A percentile compares a stretch with the other conserved stretches of the same genome.
Conservation (phyloP, 2,888 invertebrate species). For the Lysandra coridon region DNA sequence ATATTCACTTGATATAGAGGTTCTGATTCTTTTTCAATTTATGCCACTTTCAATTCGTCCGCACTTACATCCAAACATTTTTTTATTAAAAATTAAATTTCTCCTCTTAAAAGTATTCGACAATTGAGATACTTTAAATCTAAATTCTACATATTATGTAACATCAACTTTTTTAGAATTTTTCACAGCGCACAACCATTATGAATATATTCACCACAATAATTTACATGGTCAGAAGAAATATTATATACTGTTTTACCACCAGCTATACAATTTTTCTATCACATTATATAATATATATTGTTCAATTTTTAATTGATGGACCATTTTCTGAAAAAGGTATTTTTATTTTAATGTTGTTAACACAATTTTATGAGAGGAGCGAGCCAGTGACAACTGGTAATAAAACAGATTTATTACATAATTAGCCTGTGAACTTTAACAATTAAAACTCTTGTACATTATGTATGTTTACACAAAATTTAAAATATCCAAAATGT, state of each 20-base stretch:
- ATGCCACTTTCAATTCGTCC: not conserved
- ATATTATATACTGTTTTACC: not conserved
- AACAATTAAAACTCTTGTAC: not conserved
- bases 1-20: not conserved
- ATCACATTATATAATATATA: not conserved
- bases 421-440: not conserved
- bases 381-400: not conserved
- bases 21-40: not conserved
- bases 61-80: not conserved
- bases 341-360: too few relatives aligned
- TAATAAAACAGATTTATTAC: not conserved
- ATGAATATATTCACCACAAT: not conserved
- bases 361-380: too few relatives aligned
- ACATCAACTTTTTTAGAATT: conserved; percentile 27
- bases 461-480: not conserved
- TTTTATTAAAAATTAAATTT: conserved; percentile 5
- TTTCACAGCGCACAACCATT: conserved; percentile 25
- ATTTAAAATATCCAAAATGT: too few relatives aligned
- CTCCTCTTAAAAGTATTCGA: not conserved
- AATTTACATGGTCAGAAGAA: not conserved
- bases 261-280: not conserved
- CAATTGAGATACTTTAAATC: not conserved
- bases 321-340: too few relatives aligned
- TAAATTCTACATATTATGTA: not conserved
- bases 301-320: not conserved